Base-by-base conservation (phyloP, 2,888 invertebrate species). In the Cataglyphis albicans region DNA sequence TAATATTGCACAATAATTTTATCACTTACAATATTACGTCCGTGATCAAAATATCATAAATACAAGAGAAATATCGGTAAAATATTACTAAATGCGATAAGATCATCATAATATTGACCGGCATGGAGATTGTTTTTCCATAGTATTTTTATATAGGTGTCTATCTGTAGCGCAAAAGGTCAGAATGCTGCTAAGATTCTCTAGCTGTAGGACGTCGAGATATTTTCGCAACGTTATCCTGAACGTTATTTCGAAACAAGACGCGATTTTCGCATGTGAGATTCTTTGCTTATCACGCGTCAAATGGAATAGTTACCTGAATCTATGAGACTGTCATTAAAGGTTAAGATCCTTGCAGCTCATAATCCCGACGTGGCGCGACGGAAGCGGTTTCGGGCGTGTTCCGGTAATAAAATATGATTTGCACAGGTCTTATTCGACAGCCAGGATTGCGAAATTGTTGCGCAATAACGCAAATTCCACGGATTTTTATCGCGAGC, bases 301-400 rank as follows among this genome's bases (percentile, higher is more conserved):
- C n/a, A 57, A 3, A 29, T 55, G 63, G 44, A 29, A 80, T 25
- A 80, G 48, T 88, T 89, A 89, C 89, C 89, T 86, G 82, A 63
- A 78, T 84, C 68, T 61, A 67, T 48, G 63, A 32, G 65, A 64
- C 84, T 87, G 83, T 88, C 89, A 87, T 83, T 82, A 88, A 89
- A 89, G 83, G 83, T 84, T 87, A 89, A 83, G 82, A 87, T 72
- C 32, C 57, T 4, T 70, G 55, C 67, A 81, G 72, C 57, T 87
- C 89, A 89, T 89, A 87, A 86, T 89, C 83, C 81, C 67, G 76
- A 61, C 25, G 78, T 55, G 55, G n/a, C 41, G 35, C 21, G 10
- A 7, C 44, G 68, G 18, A 44, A 59, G 44, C 57, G 55, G 21
- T 67, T 21, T 38, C 67, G 41, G 32, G 29, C 44, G 68, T 78